Base-by-base conservation (phyloP, 2,113 vertebrate species). In the Condylura cristata region DNA sequence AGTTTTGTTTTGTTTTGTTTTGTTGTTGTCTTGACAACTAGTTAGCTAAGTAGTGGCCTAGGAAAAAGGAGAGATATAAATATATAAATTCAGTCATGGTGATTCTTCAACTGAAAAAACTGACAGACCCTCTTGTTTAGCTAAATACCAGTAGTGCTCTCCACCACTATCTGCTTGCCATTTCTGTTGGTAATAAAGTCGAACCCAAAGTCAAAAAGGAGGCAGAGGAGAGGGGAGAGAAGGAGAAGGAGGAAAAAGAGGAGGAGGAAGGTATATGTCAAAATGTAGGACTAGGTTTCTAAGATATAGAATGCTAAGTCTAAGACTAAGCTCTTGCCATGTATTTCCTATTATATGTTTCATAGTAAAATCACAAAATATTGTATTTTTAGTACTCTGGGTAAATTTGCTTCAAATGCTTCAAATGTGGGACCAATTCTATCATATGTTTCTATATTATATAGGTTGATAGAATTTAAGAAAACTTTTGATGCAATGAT, bases 21-120 rank as follows among this genome's bases (percentile, higher is more conserved):
- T 44, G 5, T 44, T 44, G n/a, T 44, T 44, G 5, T 51, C 14
- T 51, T 80, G 71, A 63, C 88, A 41, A 1, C 5, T 72, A 86
- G 5, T 24, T 94, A 86, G 5, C 18, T 94, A 87, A 90, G 30
- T 18, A 89, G 44, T 12, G 7, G 28, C 46, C 72, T 56, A 90
- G 39, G 26, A 30, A 68, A 74, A 68, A 46, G 20, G 22, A 39
- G 65, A 78, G 20, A 81, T 92, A 60, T 75, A 78, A 17, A 81
- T 92, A 60, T 75, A 66, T 41, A 82, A 85, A 85, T 88, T 85
- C 71, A 46, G 24, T 72, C 30, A 14, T 39, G 61, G 12, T 78
- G 53, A 91, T 78, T 94, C n/a, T 76, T 63, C 58, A 82, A 13
- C 66, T 63, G 80, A 95, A 30, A 32, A 95, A 95, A 82, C 48